Base-by-base conservation (phyloP, 2,888 invertebrate species). In the Eilema sororculum region DNA sequence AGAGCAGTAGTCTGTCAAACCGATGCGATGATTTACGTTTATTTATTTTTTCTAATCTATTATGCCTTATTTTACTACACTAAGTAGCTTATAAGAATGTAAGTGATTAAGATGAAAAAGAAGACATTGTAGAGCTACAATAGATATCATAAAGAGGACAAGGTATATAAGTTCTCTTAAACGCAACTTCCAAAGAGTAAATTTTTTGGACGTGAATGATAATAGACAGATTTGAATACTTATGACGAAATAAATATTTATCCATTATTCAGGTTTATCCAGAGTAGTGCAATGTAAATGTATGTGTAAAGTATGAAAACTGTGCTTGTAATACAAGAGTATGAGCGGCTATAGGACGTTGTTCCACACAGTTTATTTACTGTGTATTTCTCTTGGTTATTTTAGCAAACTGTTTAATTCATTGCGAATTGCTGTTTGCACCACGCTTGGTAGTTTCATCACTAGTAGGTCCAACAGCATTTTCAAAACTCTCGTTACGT, bases 251-350 rank as follows among this genome's bases (percentile, higher is more conserved):
- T n/a, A 9, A 46, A 52, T 20, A 52, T n/a, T n/a, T 20, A 52
- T 52, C 52, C n/a, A 52, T n/a, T 2, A 52, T n/a, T 46, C 52
- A 8, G 8, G 0, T 52, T n/a, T 20, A 2, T 52, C 20, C 20
- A 52, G 52, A 9, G 2, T 52, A 52, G 52, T n/a, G 52, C 20
- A n/a, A 52, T n/a, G 52, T 52, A 52, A 52, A n/a, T n/a, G n/a
- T n/a, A n/a, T n/a, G n/a, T n/a, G n/a, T 6, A n/a, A n/a, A 52
- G 52, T 8, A 20, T 20, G n/a, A n/a, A 52, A 52, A 52, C 46
- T 52, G 52, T n/a, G 52, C n/a, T n/a, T n/a, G n/a, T n/a, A n/a
- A 52, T 52, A 46, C 46, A 46, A 46, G 46, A 46, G 46, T 46
- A 46, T 20, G 46, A 20, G 13, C 46, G 20, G 8, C 20, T 46